Conservation (phyloP, 2,888 invertebrate genomes). For the Argyresthia albistria region DNA sequence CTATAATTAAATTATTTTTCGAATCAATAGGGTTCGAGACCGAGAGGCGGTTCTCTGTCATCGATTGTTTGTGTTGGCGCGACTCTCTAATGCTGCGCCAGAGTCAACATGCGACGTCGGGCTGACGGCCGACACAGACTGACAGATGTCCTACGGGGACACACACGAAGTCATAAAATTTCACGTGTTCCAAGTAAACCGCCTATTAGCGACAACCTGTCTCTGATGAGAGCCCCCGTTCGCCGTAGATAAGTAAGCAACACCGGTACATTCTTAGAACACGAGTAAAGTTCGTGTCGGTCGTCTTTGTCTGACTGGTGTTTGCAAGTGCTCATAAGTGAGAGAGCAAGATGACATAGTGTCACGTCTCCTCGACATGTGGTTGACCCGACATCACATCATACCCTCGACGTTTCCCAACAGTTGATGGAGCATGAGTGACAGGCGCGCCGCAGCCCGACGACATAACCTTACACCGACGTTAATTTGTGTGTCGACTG, state of each 20-base stretch:
- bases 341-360: slow-evolving; percentile 59
- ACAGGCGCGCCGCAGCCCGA: slow-evolving; percentile 44
- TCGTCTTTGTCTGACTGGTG: slow-evolving; percentile 56
- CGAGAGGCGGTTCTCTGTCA: slow-evolving; percentile 28
- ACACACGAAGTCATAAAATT: slow-evolving; percentile 59
- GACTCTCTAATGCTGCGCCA: slow-evolving; percentile 27
- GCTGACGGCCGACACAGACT: slow-evolving; percentile 40
- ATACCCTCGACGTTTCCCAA: slow-evolving; percentile 61
- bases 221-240: slow-evolving; percentile 53
- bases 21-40: slow-evolving; percentile 33
- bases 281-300: slow-evolving; percentile 35
- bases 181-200: slow-evolving; percentile 56
- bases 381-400: slow-evolving; percentile 67
- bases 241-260: slow-evolving; percentile 48
- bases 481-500: slow-evolving; percentile 57
- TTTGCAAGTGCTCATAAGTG: slow-evolving; percentile 45
- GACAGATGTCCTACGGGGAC: slow-evolving; percentile 53
- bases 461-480: slow-evolving; percentile 62
- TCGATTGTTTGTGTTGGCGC: slow-evolving; percentile 54
- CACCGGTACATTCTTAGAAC: slow-evolving; percentile 36
- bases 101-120: slow-evolving; percentile 40
- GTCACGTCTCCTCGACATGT: slow-evolving; percentile 59
- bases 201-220: slow-evolving; percentile 70
- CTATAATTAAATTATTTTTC: slow-evolving; percentile 50
- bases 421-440: slow-evolving; percentile 72